A percentile compares a stretch with the other conserved stretches of the same genome.
Evolutionary conservation across 2,797 vertebrate species (phyloP).

Genomic region (Eulemur mongoz): DNA sequence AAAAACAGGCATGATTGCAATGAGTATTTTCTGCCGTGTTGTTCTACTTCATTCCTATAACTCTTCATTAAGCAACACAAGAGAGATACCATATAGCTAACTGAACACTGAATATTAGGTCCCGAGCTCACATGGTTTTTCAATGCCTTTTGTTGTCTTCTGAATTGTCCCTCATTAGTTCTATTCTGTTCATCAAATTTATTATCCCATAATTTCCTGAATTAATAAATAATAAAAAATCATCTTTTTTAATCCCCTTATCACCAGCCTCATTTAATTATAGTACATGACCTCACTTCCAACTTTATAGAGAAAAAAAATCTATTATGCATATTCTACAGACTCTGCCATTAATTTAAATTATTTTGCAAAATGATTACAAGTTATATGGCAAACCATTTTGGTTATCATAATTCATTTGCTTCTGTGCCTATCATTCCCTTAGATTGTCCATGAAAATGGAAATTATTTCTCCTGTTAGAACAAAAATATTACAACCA

Average conservation of each 20-base stretch:
- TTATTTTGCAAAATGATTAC: not conserved
- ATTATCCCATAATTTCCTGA: not conserved
- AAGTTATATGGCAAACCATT: not conserved
- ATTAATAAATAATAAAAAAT: not conserved
- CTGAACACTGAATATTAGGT: not conserved
- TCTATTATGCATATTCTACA: not conserved
- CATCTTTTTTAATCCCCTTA: not conserved
- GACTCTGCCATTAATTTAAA: not conserved
- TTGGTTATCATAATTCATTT: not conserved
- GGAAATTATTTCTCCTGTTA: not conserved
- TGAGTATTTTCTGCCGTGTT: not conserved
- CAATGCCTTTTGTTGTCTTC: not conserved
- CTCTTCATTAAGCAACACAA: not conserved
- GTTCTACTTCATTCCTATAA: not conserved
- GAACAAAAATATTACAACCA: not conserved
- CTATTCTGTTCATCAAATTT: not conserved
- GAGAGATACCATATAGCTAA: not conserved
- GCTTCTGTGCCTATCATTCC: not conserved
- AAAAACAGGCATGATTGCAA: not conserved
- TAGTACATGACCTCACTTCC: not conserved
- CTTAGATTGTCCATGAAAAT: not conserved
- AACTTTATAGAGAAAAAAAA: not conserved
- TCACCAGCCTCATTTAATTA: not conserved
- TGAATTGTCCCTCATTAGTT: not conserved
- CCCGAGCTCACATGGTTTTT: not conserved